Evolutionary conservation across 2,797 vertebrate genomes (phyloP), one percentile per base, ranked within the genome.

Genomic region (Decapterus maruadsi): DNA sequence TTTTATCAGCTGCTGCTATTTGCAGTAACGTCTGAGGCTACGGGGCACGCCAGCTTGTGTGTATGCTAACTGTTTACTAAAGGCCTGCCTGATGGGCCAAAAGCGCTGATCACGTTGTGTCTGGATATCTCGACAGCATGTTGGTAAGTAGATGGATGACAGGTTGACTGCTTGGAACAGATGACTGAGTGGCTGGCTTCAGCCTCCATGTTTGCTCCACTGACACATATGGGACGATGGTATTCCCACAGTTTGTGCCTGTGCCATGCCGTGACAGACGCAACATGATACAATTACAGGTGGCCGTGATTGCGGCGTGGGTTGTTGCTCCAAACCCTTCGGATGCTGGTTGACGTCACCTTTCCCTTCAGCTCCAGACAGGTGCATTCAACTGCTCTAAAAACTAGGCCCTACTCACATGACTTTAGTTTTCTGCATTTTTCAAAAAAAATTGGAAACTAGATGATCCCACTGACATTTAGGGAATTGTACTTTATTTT

Each of bases 1-100:
- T 79, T 78, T 75, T 77, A 87, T 85, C 79, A 29, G 62, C 68
- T 79, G 81, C 48, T 67, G 77, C 83, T 91, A 90, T 91, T 91
- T 92, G 69, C 22, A 56, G 85, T 59, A 72, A 75, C 20, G 62
- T 79, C 77, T 76, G 73, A 75, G 72, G 66, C 81, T 40, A 34
- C 4, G 26, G 62, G 69, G 26, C 53, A 3, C 3, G 16, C 14
- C 66, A 63, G 72, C 72, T 64, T 67, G 77, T 54, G 61, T 16
- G 69, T 61, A 61, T 29, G 63, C 72, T 80, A 72, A 80, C 60
- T 74, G 75, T 71, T 84, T 78, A 84, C 68, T 57, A 19, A 63
- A 6, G 16, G 59, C 26, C 51, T 36, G 69, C 54, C 64, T 20
- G 57, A 53, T 3, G 12, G 68, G 62, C 72, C 46, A 20, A 40